phyloP scores from a whole-genome alignment of 2,888 invertebrate species.

The Ophion ventricosus region DNA sequence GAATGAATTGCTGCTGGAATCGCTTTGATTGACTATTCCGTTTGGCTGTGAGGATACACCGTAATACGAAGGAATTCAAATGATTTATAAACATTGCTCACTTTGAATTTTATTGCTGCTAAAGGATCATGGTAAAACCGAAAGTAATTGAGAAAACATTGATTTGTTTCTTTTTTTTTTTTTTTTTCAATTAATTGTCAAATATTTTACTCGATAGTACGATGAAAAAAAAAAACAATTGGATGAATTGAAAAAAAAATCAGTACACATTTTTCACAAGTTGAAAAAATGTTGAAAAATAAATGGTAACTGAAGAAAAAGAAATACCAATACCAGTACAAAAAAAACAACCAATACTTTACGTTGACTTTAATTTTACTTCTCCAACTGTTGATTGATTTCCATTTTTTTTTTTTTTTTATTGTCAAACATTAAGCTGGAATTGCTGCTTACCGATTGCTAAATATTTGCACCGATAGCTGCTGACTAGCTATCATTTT shows the following conservation, averaged over 20 bases:
- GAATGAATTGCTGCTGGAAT: constrained; percentile 1
- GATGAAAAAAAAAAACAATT: not conserved
- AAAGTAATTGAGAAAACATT: not conserved
- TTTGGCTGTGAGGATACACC: not conserved
- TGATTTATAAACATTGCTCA: not conserved
- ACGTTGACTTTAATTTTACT: too few relatives aligned
- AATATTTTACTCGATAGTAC: not conserved
- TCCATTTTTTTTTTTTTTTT: not conserved
- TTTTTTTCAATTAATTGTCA: not conserved
- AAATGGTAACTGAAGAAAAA: too few relatives aligned
- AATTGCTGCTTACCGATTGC: not conserved
- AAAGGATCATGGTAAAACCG: not conserved
- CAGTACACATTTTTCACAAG: not conserved
- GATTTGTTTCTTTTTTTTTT: constrained; percentile 1
- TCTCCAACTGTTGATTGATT: not conserved
- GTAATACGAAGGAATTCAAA: not conserved
- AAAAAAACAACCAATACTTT: too few relatives aligned
- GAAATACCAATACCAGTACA: too few relatives aligned
- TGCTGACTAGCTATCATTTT: not conserved
- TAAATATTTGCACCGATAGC: not conserved
- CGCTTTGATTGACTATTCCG: not conserved
- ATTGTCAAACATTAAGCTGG: not conserved
- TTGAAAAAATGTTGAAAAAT: not conserved
- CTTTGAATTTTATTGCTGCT: not conserved
- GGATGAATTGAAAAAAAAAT: not conserved